phyloP scores from a whole-genome alignment of 2,797 vertebrate species.

The Pelobates cultripes region DNA sequence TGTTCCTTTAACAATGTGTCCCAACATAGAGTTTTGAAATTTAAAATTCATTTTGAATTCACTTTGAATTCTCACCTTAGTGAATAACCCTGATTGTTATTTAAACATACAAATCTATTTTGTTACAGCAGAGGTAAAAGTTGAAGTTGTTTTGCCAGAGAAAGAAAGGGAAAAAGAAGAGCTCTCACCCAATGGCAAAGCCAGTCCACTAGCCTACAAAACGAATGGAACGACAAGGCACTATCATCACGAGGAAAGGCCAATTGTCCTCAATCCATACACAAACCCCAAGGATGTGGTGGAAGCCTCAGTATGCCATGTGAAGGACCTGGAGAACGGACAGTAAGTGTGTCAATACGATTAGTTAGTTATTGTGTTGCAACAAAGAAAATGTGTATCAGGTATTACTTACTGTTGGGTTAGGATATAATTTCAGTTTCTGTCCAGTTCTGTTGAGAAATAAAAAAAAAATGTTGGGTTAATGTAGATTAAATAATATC shows the following conservation, averaged over 20 bases:
- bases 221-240: slow-evolving; percentile 90
- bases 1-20: too few relatives aligned
- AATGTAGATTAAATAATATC: too few relatives aligned
- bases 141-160: slow-evolving; percentile 93
- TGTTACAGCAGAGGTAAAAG: slow-evolving; percentile 94
- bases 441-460: too few relatives aligned
- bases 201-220: slow-evolving; percentile 89
- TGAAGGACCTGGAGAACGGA: slow-evolving; percentile 96
- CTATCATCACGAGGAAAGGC: slow-evolving; percentile 86
- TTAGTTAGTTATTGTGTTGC: too few relatives aligned
- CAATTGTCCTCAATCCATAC: slow-evolving; percentile 78
- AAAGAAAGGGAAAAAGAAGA: slow-evolving; percentile 93
- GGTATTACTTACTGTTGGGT: too few relatives aligned
- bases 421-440: too few relatives aligned
- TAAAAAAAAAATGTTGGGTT: too few relatives aligned
- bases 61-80: too few relatives aligned
- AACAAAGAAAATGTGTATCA: too few relatives aligned
- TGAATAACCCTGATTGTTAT: too few relatives aligned
- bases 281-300: slow-evolving; percentile 87
- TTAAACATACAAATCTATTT: not conserved
- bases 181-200: slow-evolving; percentile 88
- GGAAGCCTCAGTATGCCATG: slow-evolving; percentile 90
- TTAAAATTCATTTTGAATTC: too few relatives aligned
- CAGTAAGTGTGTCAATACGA: slow-evolving; percentile 81
- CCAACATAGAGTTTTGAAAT: too few relatives aligned